These are phyloP conservation scores for Drosophila pseudotalamancana DNA, from an alignment of 2,888 invertebrate species.

Conservation along the genomic window DNA sequence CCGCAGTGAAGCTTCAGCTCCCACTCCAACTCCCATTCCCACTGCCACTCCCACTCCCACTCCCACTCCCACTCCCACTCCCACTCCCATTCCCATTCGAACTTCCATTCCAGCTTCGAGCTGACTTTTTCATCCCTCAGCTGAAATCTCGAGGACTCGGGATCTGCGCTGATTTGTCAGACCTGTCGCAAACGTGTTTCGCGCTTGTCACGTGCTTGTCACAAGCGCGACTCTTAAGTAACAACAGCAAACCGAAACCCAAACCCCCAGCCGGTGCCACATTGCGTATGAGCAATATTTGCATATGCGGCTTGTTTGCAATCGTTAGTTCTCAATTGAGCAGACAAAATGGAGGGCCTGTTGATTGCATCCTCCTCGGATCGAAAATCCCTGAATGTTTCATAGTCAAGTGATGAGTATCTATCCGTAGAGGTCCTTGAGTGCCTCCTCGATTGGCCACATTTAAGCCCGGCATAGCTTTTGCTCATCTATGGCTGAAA, in stretches of 20 bases:
- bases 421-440: not conserved
- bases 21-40: not conserved
- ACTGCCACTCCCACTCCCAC: not conserved
- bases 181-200: conserved; percentile 28
- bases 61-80: not conserved
- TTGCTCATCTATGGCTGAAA: not conserved
- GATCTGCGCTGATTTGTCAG: conserved; percentile 44
- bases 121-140: not conserved
- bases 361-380: conserved; percentile 10
- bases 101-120: not conserved
- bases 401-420: conserved; percentile 11
- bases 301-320: conserved; percentile 22
- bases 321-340: conserved; percentile 26
- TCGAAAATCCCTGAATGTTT: not conserved
- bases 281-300: conserved; percentile 43
- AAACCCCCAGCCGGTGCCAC: not conserved
- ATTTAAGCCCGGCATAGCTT: not conserved
- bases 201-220: conserved; percentile 26
- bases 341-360: conserved; percentile 19
- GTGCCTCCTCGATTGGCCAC: conserved; percentile 7
- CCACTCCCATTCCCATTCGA: not conserved
- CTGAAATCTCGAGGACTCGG: not conserved
- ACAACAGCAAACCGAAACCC: not conserved
- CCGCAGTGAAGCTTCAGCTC: not conserved
- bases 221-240: conserved; percentile 19